Percentiles rank a stretch among this genome's conserved stretches.
These are phyloP conservation scores for Melanostoma mellinum DNA, from an alignment of 2,888 invertebrate genomes.

Conservation along the genomic window DNA sequence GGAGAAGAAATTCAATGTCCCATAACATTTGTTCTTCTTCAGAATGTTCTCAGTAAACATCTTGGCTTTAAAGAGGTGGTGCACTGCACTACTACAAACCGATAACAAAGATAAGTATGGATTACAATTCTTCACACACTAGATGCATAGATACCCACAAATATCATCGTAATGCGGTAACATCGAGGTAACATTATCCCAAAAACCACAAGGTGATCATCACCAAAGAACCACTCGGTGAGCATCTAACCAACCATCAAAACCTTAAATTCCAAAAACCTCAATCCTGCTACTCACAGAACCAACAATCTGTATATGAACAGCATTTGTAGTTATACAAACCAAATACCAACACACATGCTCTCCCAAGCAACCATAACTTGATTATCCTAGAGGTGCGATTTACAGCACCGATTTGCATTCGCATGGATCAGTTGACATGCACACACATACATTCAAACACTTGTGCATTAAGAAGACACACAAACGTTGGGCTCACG, in stretches of 20 bases:
- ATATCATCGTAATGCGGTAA: conserved; percentile 59
- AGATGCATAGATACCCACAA: conserved; percentile 28
- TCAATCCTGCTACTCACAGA: conserved; percentile 52
- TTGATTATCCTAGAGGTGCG: conserved; percentile 63
- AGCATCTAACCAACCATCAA: conserved; percentile 67
- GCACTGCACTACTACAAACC: too few relatives aligned
- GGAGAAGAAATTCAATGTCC: too few relatives aligned
- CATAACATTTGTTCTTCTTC: too few relatives aligned
- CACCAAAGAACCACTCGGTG: conserved; percentile 67
- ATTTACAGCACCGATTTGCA: conserved; percentile 64
- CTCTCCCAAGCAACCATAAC: conserved; percentile 31
- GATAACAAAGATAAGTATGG: too few relatives aligned
- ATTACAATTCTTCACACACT: too few relatives aligned
- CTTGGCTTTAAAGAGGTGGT: too few relatives aligned
- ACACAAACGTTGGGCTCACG: not conserved
- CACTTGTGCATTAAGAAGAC: not conserved
- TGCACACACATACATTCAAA: conserved; percentile 21
- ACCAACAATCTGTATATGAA: conserved; percentile 17
- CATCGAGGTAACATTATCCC: conserved; percentile 50
- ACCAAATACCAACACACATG: not conserved
- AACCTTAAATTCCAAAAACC: conserved; percentile 62
- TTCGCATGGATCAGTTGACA: conserved; percentile 30
- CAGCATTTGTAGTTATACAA: not conserved
- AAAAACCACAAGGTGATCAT: conserved; percentile 65
- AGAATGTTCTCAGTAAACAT: too few relatives aligned